Base-by-base conservation (phyloP, 92 coral and sea anemone genomes). In the Pocillopora meandrina region DNA sequence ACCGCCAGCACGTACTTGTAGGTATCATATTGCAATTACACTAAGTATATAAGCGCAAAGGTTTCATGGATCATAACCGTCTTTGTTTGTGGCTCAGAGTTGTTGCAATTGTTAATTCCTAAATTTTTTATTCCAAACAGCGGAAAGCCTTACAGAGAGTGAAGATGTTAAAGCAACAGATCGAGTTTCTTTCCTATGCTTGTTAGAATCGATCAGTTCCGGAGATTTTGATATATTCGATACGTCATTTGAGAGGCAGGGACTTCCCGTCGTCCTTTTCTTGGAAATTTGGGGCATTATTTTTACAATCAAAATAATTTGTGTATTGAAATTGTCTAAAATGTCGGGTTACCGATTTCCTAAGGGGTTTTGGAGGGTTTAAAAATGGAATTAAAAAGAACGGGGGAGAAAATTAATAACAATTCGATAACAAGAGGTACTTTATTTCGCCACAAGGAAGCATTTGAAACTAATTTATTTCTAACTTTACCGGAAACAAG, bases 101-200 rank as follows among this genome's bases (percentile, higher is more conserved):
- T 81, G 8, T 58, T n/a, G 69, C 36, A n/a, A 80, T 74, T 74
- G 13, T 73, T 72, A 74, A 72, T 74, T 55, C 1, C 7, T 47
- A 79, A 65, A 52, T 89, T 75, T 89, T 67, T 89, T 89, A 67
- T 89, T 59, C 83, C 92, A 57, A 85, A 89, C 92, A 89, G 92
- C 89, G 89, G 59, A 61, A 73, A 21, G 86, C 82, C 64, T 79
- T 89, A 69, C 74, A 75, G 89, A 89, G 72, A 78, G 75, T 85
- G 63, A 79, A 89, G 88, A 74, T 63, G 75, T 60, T 89, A 74
- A 81, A 86, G 70, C 87, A 85, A 47, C 47, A 75, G 85, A 67
- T 89, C 72, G 80, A 85, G 74, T 61, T 79, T 52, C 86, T 83
- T 52, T 83, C 86, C 18, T 31, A 61, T 47, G 79, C 73, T 12